These are phyloP conservation scores for Caerostris darwini DNA, from an alignment of 1,140 invertebrate species.

Conservation along the genomic window DNA sequence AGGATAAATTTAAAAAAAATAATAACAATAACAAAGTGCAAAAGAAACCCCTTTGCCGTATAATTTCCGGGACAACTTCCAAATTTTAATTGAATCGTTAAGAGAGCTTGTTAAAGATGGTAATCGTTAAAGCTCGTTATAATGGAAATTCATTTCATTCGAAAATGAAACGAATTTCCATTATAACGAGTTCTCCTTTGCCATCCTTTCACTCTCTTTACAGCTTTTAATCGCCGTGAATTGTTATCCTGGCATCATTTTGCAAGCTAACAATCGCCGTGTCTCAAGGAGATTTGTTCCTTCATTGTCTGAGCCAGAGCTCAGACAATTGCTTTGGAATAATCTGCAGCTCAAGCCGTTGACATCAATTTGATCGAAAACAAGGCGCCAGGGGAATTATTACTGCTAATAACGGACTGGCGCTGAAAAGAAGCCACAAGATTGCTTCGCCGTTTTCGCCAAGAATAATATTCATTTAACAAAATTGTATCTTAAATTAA, in stretches of 20 bases:
- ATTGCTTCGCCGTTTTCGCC: not conserved
- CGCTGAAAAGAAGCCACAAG: not conserved
- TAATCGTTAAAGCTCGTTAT: no score
- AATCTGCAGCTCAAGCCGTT: not conserved
- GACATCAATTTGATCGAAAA: conserved; percentile 42
- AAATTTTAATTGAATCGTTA: conserved; percentile 37
- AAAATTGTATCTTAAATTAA: conserved; percentile 14
- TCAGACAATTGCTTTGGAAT: conserved; percentile 31
- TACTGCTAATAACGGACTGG: not conserved
- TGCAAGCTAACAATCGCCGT: not conserved
- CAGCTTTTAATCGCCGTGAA: not conserved
- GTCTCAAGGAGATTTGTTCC: not conserved
- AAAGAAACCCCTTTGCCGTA: not conserved
- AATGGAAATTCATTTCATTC: no score
- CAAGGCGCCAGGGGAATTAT: conserved; percentile 7
- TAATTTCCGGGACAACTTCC: not conserved
- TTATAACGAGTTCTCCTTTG: not conserved
- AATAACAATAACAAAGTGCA: not conserved
- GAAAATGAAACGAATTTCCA: conserved; percentile 25
- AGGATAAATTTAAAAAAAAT: not conserved
- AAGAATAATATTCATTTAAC: not conserved
- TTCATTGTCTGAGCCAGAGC: not conserved
- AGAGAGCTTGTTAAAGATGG: conserved; percentile 24
- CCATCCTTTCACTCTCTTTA: not conserved
- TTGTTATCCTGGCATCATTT: not conserved